Evolutionary conservation across 2,797 vertebrate genomes (phyloP), one percentile per base, ranked within the genome.

Genomic region (Trichosurus vulpecula): DNA sequence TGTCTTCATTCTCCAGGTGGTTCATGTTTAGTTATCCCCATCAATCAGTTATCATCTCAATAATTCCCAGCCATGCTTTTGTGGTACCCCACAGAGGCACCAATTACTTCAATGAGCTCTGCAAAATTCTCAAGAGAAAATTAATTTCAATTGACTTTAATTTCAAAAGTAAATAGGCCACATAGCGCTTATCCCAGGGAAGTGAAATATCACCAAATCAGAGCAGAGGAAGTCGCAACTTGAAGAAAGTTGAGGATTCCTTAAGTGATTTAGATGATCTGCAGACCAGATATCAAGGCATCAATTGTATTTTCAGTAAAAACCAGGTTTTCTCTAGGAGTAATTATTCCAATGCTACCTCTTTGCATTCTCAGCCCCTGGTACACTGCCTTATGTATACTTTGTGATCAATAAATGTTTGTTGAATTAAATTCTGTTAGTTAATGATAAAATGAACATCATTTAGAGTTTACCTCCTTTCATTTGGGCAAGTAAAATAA

Each of bases 401-500:
- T 87, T 87, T 12, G 41, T 87, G 8, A 51, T 87, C 41, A 47
- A 29, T 87, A 87, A 51, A 87, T 87, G 3, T 8, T 27, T 27
- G 8, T 51, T 87, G 74, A 87, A 87, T 87, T 87, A 51, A 87
- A 25, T 87, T 87, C 22, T 87, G 74, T 47, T 47, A 3, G 74
- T 47, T n/a, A 87, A 47, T 87, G 74, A 87, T 47, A 87, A 51
- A 87, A 87, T 87, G 9, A 47, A 47, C 9, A 87, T 87, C 74
- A 87, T 27, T 47, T 87, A 87, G 25, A 87, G 9, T 22, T 41
- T 91, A 95, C 61, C 54, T 97, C 90, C 96, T 56, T 92, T 97
- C 30, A 87, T 87, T 81, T 93, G 92, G 94, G 96, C 94, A 95
- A 54, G 94, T 92, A 94, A 30, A 92, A 81, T 16, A 54, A 94